A percentile compares a stretch with the other conserved stretches of the same genome.
Conservation (phyloP, 2,888 invertebrate species). For the Coelinius sp. region DNA sequence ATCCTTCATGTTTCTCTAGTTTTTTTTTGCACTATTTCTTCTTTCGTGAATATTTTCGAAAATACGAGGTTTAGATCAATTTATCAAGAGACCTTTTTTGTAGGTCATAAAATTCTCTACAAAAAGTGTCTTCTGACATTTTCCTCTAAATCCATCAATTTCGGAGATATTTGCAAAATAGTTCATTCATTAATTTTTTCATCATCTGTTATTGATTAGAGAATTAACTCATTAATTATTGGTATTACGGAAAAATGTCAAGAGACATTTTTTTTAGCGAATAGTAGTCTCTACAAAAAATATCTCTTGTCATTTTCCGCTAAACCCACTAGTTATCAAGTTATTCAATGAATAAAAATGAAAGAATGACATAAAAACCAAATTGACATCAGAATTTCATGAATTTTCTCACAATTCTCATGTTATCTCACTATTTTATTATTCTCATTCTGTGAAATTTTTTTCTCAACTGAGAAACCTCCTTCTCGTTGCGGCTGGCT, state of each 20-base stretch:
- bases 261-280: neutral
- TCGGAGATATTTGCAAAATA: no score
- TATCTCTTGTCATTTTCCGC: neutral
- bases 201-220: no score
- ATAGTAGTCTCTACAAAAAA: neutral
- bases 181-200: no score
- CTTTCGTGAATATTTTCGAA: neutral
- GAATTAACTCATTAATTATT: no score
- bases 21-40: neutral
- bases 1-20: neutral
- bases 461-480: neutral
- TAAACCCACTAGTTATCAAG: no score
- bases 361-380: neutral
- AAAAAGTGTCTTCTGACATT: neutral
- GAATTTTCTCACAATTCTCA: neutral
- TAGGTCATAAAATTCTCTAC: neutral
- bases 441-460: neutral
- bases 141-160: no score
- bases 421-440: neutral
- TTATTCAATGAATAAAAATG: neutral
- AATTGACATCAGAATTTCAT: neutral
- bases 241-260: no score
- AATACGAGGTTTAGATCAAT: neutral
- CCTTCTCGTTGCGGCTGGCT: constrained; percentile 18
- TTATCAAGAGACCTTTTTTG: neutral